Base-by-base conservation (phyloP, 2,888 invertebrate species). In the Dolichomitus sp. region DNA sequence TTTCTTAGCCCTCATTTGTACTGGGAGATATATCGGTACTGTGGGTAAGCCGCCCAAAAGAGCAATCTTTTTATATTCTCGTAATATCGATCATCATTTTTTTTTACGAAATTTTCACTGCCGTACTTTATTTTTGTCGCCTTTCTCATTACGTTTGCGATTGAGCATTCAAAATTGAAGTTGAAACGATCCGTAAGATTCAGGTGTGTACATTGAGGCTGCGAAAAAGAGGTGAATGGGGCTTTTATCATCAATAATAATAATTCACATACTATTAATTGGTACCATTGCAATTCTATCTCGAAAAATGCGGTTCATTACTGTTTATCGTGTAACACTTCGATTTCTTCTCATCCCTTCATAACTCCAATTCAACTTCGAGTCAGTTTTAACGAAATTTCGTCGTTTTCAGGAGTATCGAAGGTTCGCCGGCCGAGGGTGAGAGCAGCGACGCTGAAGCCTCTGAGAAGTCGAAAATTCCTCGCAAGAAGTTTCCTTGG, bases 401-500 rank as follows among this genome's bases (percentile, higher is more conserved):
- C 54, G 14, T 61, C 11, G n/a, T 73, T 73, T 90, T 69, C 88
- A 92, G 92, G 94, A 94, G 91, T 69, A 86, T 91, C 27, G 92
- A 92, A 75, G 90, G 89, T 63, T 88, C 91, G 5, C 87, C 90
- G 19, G 85, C 87, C 48, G 90, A 90, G 57, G 83, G 86, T 17
- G 92, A 91, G 23, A 90, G 89, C 76, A 90, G 88, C 11, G 91
- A 92, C 23, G 91, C 89, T 23, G 94, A 91, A 68, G 86, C 87
- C 52, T 33, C 91, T 63, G 95, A 95, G 40, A 95, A 95, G 54
- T 92, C 94, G 59, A 95, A 95, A 83, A 94, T 96, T 68, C 97
- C 97, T 2, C 96, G 96, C 88, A 96, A 96, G 30, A 95, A 96
- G 81, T 97, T 97, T 94, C 95, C 96, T 37, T 97, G 97, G 97